Conservation (phyloP, 2,888 invertebrate species). For the Campoletis raptor region DNA sequence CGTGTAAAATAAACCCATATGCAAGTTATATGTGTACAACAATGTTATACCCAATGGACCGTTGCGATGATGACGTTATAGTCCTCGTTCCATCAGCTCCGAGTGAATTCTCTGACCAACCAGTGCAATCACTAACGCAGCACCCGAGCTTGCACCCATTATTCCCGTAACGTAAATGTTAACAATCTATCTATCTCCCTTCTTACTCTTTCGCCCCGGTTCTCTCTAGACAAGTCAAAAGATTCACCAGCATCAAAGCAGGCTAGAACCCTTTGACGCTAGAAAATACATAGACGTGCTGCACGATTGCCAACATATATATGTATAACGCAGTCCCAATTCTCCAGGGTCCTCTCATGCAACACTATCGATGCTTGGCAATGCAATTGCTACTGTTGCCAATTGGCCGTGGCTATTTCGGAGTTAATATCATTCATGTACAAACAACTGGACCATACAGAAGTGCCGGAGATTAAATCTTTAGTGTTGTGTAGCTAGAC, state of each 20-base stretch:
- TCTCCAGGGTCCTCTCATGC: background rate
- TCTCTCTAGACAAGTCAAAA: conserved; percentile 20
- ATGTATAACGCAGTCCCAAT: background rate
- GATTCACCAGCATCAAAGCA: conserved; percentile 54
- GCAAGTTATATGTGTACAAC: conserved; percentile 15
- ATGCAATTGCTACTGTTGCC: conserved; percentile 36
- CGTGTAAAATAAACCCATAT: conserved; percentile 11
- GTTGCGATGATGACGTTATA: conserved; percentile 41
- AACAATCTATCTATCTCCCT: conserved; percentile 11
- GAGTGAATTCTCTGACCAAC: conserved; percentile 47
- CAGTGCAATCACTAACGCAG: conserved; percentile 24
- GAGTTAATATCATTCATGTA: conserved; percentile 37
- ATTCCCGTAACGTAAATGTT: conserved; percentile 33
- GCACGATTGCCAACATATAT: background rate
- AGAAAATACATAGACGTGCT: background rate
- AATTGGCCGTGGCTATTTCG: conserved; percentile 29
- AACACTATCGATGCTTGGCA: conserved; percentile 21
- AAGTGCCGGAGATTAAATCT: conserved; percentile 10
- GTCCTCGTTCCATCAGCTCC: conserved; percentile 17
- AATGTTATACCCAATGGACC: conserved; percentile 17
- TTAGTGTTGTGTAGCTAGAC: background rate
- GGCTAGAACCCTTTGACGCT: conserved; percentile 53
- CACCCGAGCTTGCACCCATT: conserved; percentile 14
- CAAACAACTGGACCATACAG: background rate
- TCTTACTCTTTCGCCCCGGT: background rate